Evolutionary conservation across 2,113 vertebrate species (phyloP).

Genomic region (Perca flavescens): DNA sequence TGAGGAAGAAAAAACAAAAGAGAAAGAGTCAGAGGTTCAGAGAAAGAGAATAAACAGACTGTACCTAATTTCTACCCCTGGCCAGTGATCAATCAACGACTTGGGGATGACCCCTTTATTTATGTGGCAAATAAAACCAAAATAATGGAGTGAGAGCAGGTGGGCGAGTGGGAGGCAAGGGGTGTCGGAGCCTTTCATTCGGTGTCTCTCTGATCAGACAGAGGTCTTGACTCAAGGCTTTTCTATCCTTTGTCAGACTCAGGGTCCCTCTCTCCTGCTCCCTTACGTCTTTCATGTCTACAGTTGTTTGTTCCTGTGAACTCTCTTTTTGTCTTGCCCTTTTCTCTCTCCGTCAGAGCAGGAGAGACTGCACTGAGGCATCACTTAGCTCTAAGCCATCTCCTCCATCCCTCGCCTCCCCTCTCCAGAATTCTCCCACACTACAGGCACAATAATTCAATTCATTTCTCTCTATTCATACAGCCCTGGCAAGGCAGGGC

Average conservation of each 20-base stretch:
- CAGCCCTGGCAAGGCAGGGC: constrained; percentile 38
- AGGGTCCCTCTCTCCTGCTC: constrained; percentile 42
- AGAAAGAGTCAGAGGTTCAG: constrained; percentile 5
- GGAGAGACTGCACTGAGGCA: constrained; percentile 37
- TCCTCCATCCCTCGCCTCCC: background rate
- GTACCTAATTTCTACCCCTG: constrained; percentile 46
- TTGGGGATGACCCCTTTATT: constrained; percentile 60
- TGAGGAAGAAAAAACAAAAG: background rate
- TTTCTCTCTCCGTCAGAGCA: constrained; percentile 43
- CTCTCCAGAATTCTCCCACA: constrained; percentile 52
- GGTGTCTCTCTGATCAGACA: constrained; percentile 48
- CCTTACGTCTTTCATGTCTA: constrained; percentile 60
- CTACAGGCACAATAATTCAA: constrained; percentile 59
- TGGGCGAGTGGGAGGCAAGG: background rate
- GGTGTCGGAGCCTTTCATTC: constrained; percentile 41
- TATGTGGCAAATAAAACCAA: constrained; percentile 44
- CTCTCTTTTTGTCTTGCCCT: constrained; percentile 50
- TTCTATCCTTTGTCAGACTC: constrained; percentile 41
- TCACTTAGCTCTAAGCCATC: constrained; percentile 33
- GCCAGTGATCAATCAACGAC: constrained; percentile 54
- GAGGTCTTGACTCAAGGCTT: constrained; percentile 63
- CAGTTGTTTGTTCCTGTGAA: constrained; percentile 61
- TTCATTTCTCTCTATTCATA: constrained; percentile 55
- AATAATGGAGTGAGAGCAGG: constrained; percentile 36
- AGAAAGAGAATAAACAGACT: constrained; percentile 43